Evolutionary conservation across 1,140 invertebrate species (phyloP).

Genomic region (Monomorium pharaonis): DNA sequence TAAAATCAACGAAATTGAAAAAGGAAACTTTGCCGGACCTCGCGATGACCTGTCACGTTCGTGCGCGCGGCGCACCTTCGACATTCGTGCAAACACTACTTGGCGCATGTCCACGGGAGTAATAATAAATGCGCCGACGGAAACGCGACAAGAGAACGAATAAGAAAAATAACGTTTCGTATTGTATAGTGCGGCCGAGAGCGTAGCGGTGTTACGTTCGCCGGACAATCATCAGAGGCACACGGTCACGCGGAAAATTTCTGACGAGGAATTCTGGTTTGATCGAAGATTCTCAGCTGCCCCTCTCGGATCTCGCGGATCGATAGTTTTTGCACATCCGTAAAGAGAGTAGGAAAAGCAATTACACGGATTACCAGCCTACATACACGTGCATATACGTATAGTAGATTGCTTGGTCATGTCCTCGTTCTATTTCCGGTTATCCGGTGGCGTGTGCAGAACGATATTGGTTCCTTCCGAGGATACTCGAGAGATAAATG

Average conservation of each 20-base stretch:
- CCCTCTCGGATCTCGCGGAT: not conserved
- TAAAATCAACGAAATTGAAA: conserved; percentile 21
- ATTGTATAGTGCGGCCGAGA: not conserved
- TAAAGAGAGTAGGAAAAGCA: conserved; percentile 7
- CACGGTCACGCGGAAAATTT: not conserved
- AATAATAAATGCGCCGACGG: conserved; percentile 16
- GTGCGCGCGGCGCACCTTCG: not conserved
- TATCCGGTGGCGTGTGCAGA: not conserved
- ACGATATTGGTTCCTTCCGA: not conserved
- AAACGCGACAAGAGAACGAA: not conserved
- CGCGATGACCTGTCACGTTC: not conserved
- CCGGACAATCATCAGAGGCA: not conserved
- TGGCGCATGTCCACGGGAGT: not conserved
- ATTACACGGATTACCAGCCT: not conserved
- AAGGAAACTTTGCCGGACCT: not conserved
- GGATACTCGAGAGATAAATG: not conserved
- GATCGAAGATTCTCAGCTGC: not conserved
- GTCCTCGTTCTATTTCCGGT: conserved; percentile 8
- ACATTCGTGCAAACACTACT: not conserved
- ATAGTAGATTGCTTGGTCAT: not conserved
- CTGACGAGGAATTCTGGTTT: not conserved
- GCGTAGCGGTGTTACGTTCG: not conserved
- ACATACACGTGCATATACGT: not conserved
- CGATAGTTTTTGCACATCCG: not conserved
- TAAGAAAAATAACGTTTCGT: conserved; percentile 8